Conservation (phyloP, 1,140 invertebrate species). For the Dinoponera quadriceps region DNA sequence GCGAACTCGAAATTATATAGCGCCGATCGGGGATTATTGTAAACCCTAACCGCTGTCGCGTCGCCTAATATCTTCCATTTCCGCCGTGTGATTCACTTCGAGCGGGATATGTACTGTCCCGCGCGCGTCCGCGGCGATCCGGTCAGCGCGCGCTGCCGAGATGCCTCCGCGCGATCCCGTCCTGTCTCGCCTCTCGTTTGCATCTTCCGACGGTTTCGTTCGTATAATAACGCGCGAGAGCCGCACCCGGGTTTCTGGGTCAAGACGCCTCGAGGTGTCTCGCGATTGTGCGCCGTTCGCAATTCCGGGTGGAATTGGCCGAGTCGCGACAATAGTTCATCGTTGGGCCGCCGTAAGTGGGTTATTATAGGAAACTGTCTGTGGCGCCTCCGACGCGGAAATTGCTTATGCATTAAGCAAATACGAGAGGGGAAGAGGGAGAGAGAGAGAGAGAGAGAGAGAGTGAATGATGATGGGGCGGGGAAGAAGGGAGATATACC, state of each 20-base stretch:
- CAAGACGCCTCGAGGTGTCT: conserved; percentile 34
- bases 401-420: conserved; percentile 85
- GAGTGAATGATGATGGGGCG: neutral
- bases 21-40: conserved; percentile 63
- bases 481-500: neutral
- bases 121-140: too few relatives aligned
- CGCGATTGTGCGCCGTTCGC: neutral
- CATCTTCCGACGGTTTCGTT: conserved; percentile 8
- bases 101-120: conserved; percentile 62
- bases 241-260: neutral
- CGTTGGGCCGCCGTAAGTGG: conserved; percentile 77
- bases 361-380: conserved; percentile 83
- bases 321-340: conserved; percentile 73
- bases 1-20: neutral
- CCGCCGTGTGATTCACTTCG: conserved; percentile 30
- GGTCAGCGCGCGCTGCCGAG: neutral
- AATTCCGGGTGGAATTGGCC: conserved; percentile 50
- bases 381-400: conserved; percentile 80
- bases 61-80: conserved; percentile 66
- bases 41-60: conserved; percentile 35
- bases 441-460: neutral
- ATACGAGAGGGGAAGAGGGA: conserved; percentile 77
- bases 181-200: neutral
- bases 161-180: neutral
- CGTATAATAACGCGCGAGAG: neutral